Conservation (phyloP, 2,888 invertebrate species). For the Aspidapion aeneum region DNA sequence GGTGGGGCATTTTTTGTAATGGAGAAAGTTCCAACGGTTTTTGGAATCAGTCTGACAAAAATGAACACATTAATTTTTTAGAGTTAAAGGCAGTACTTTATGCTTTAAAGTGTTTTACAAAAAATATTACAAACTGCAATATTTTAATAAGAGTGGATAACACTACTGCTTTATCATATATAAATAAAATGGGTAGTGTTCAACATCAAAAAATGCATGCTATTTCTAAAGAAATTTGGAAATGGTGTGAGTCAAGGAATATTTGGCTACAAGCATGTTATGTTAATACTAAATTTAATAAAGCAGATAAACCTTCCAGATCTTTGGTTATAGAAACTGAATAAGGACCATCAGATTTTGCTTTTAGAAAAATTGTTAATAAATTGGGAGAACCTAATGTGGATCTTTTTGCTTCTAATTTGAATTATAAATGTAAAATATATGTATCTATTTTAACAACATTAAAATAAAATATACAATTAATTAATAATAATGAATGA, state of each 20-base stretch:
- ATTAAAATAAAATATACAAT: too few relatives aligned
- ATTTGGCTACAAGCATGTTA: slow-evolving; percentile 19
- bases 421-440: slow-evolving; percentile 29
- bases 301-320: too few relatives aligned
- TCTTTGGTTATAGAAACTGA: too few relatives aligned
- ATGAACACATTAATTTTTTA: slow-evolving; percentile 27
- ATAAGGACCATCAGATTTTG: too few relatives aligned
- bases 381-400: slow-evolving; percentile 15
- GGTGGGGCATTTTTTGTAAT: slow-evolving; percentile 28
- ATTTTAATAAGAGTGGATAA: slow-evolving; percentile 20
- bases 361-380: too few relatives aligned
- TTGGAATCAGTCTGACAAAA: slow-evolving; percentile 23
- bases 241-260: slow-evolving; percentile 18
- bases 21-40: slow-evolving; percentile 16
- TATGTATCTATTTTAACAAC: too few relatives aligned
- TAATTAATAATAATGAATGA: too few relatives aligned
- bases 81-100: slow-evolving; percentile 28
- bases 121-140: slow-evolving; percentile 8
- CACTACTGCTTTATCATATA: slow-evolving; percentile 18
- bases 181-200: slow-evolving; percentile 20
- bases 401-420: slow-evolving; percentile 20
- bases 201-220: slow-evolving; percentile 7
- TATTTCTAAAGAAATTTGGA: slow-evolving; percentile 9
- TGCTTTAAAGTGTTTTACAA: slow-evolving; percentile 27
- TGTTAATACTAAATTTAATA: slow-evolving; percentile 17